Base-by-base conservation (phyloP, 2,888 invertebrate species). In the Phyllotreta cruciferae region DNA sequence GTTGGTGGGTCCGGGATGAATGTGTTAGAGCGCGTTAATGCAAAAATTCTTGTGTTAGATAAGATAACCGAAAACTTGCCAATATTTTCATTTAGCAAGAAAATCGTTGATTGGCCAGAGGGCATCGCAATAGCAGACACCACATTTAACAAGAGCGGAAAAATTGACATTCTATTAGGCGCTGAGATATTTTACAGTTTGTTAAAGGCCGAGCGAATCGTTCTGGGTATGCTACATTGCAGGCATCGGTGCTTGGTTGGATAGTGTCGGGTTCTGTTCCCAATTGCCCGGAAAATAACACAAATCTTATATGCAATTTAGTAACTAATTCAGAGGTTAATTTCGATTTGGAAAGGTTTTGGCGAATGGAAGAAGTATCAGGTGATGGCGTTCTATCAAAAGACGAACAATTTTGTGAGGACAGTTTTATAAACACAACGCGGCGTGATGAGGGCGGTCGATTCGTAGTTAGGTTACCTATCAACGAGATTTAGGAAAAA, bases 111-210 rank as follows among this genome's bases (percentile, higher is more conserved):
- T 1, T 24, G 24, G 24, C 24, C 24, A 24, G 24, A 24, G 24
- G 24, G 24, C 24, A 24, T 24, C 4, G 24, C 1, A 24, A 1
- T 24, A 53, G 52, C 66, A 24, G 60, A 68, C 35, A 34, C 24
- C 24, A 24, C 24, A 24, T 24, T 24, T 24, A 24, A 24, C 24
- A 24, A 4, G 24, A 24, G 24, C 24, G 24, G 24, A 3, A 24
- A 24, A 24, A 24, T 24, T 24, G 24, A 24, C 24, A 24, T 24
- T 24, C 37, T 69, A 13, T 63, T 65, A 10, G 66, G 65, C n/a
- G 50, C 62, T n/a, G 53, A 35, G 10, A 44, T 66, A 38, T 66
- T 66, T 52, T 68, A 62, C 62, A 50, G 66, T 54, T 38, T 68
- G 10, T 8, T 66, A 0, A 13, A 3, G 13, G 55, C 60, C 9